A percentile compares a stretch with the other conserved stretches of the same genome.
Conservation (phyloP, 2,797 vertebrate species). For the Geotrypetes seraphini region DNA sequence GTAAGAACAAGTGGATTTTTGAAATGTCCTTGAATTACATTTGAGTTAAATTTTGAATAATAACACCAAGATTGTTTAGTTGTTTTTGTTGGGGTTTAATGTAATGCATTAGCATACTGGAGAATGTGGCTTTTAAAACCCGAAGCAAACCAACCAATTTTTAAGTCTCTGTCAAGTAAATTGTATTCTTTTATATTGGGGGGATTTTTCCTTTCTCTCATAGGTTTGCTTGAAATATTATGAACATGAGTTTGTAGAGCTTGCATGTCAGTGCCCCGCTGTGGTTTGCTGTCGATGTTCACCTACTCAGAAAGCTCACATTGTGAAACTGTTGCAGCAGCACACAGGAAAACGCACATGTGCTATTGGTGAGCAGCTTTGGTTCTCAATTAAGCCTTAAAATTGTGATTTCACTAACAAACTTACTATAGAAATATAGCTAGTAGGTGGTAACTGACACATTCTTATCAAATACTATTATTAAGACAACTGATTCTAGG, state of each 20-base stretch:
- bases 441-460: conserved; percentile 14
- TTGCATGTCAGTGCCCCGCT: conserved; percentile 91
- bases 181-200: background rate
- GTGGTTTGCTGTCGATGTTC: conserved; percentile 95
- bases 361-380: conserved; percentile 71
- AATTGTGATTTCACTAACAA: too few relatives aligned
- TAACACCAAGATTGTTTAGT: too few relatives aligned
- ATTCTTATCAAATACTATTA: too few relatives aligned
- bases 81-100: too few relatives aligned
- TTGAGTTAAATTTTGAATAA: too few relatives aligned
- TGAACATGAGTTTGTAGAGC: conserved; percentile 89
- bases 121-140: too few relatives aligned
- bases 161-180: background rate
- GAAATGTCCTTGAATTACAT: too few relatives aligned
- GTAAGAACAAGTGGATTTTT: too few relatives aligned
- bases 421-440: background rate
- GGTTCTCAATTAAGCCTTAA: too few relatives aligned
- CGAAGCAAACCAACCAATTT: too few relatives aligned
- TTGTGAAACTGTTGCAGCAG: conserved; percentile 79
- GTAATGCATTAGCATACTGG: too few relatives aligned
- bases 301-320: conserved; percentile 91
- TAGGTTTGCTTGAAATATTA: conserved; percentile 91
- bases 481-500: too few relatives aligned
- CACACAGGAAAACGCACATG: conserved; percentile 84
- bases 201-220: background rate